Percentiles rank a stretch among this genome's conserved stretches.
Evolutionary conservation across 2,113 vertebrate species (phyloP).

Genomic region (Edolisoma coerulescens): DNA sequence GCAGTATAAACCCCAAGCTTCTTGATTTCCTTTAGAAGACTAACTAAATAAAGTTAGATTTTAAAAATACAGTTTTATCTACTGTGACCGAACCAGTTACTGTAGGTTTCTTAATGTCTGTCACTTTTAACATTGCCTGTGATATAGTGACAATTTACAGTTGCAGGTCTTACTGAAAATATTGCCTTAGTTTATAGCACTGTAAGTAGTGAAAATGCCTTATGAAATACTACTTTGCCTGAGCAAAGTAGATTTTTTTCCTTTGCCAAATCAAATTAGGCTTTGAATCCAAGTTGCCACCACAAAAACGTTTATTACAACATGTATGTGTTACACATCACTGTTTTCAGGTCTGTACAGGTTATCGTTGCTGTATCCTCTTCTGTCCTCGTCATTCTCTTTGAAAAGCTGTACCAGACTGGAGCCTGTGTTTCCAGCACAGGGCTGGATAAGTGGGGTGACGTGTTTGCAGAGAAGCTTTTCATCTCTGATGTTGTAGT

Average conservation of each 20-base stretch:
- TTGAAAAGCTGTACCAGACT: not conserved
- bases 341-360: not conserved
- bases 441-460: not conserved
- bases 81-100: not conserved
- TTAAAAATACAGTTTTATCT: not conserved
- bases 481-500: not conserved
- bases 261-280: not conserved
- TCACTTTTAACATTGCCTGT: not conserved
- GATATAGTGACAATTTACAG: not conserved
- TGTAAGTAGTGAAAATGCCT: not conserved
- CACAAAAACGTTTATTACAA: not conserved
- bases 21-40: not conserved
- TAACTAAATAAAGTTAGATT: not conserved
- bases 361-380: not conserved
- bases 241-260: not conserved
- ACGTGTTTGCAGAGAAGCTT: not conserved
- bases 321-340: not conserved
- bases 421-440: not conserved
- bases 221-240: not conserved
- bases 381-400: not conserved
- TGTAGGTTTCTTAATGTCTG: not conserved
- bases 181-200: not conserved
- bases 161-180: not conserved
- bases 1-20: not conserved
- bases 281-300: not conserved